A percentile compares a stretch with the other conserved stretches of the same genome.
Evolutionary conservation across 2,888 invertebrate genomes (phyloP).

Genomic region (Noctua pronuba): DNA sequence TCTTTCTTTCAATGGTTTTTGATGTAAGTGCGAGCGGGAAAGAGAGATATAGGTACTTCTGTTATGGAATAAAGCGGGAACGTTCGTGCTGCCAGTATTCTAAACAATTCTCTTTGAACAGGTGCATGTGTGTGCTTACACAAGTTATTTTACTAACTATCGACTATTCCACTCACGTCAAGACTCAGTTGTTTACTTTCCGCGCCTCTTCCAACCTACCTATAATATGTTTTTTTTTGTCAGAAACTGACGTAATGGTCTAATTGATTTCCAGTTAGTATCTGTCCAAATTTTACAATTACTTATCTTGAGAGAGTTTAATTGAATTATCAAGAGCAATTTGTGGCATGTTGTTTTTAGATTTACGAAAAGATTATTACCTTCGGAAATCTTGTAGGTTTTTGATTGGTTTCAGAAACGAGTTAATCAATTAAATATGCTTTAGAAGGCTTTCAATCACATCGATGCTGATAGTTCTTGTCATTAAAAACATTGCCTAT

Average conservation of each 20-base stretch:
- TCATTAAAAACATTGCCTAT: not conserved
- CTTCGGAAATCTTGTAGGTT: not conserved
- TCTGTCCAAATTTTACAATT: slow-evolving; percentile 27
- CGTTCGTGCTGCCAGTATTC: slow-evolving; percentile 69
- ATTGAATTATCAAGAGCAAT: slow-evolving; percentile 1
- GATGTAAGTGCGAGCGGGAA: slow-evolving; percentile 43
- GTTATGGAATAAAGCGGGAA: slow-evolving; percentile 66
- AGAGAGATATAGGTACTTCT: slow-evolving; percentile 48
- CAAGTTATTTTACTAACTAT: slow-evolving; percentile 82
- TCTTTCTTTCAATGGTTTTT: slow-evolving; percentile 39
- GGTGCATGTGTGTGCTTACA: slow-evolving; percentile 85
- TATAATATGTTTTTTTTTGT: slow-evolving; percentile 44
- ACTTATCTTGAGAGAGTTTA: slow-evolving; percentile 4
- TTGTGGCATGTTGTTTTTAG: not conserved
- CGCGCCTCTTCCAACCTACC: slow-evolving; percentile 38
- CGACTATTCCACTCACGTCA: slow-evolving; percentile 77
- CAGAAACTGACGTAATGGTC: slow-evolving; percentile 23
- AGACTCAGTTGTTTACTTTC: slow-evolving; percentile 69
- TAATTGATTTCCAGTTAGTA: slow-evolving; percentile 46
- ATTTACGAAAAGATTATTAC: not conserved
- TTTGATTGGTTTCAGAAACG: not conserved
- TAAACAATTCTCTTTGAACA: slow-evolving; percentile 85
- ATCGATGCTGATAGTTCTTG: not conserved
- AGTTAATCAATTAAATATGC: not conserved
- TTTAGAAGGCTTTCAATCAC: not conserved